Base-by-base conservation (phyloP, 2,888 invertebrate species). In the Esperia sulphurella region DNA sequence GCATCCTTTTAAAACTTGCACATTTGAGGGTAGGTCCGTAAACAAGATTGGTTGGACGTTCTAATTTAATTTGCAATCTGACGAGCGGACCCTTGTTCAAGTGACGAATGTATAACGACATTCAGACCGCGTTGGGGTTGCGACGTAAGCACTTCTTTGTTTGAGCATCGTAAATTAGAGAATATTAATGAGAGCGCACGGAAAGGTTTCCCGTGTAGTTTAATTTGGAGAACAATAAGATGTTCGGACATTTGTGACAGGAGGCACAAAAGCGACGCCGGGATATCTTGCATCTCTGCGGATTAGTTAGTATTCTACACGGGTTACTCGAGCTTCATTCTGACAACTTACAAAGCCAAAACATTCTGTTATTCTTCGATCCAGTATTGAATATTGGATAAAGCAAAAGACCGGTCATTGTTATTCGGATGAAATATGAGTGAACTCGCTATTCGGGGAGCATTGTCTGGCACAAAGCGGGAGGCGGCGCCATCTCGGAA, bases 11-110 rank as follows among this genome's bases (percentile, higher is more conserved):
- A 76, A 82, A 82, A 80, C 78, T 83, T 81, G 68, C 65, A 71
- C 78, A 78, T 79, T 80, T 76, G 77, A 83, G 75, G 77, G 75
- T 43, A 29, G 69, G 69, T 68, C 70, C 65, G 69, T 74, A 75
- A 76, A 79, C 75, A 76, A 75, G 70, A 68, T 73, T 65, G 69
- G 46, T 44, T 67, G 68, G 68, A 76, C 72, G 72, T 77, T 73
- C 75, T 79, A 80, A 83, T 82, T 83, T 77, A 80, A 83, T 83
- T 81, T 79, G 73, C 71, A 77, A 77, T 77, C 75, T 76, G 74
- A 76, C 67, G 71, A 69, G 58, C 57, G 59, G 61, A 75, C 74
- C 81, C 75, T 78, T 76, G 77, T 78, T 63, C 61, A 65, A 68
- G 68, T 71, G 79, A 76, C 71, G 74, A 75, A 78, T 69, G 77